Conservation (phyloP, 1,140 invertebrate genomes). For the Euschistus heros region DNA sequence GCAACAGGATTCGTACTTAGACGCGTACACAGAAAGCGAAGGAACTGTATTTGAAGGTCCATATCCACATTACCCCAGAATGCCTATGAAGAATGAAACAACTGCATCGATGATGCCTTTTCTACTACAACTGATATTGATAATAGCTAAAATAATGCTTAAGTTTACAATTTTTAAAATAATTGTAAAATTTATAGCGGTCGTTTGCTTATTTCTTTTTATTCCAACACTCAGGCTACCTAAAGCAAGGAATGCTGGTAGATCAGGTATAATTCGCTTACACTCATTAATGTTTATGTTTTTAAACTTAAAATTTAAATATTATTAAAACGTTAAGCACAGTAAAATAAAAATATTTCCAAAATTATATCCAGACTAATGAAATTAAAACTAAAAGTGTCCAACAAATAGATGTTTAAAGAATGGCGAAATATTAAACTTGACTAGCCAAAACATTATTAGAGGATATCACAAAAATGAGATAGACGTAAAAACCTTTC, state of each 20-base stretch:
- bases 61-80: slow-evolving; percentile 8
- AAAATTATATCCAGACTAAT: too few species aligned
- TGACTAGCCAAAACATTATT: too few species aligned
- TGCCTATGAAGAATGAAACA: slow-evolving; percentile 2
- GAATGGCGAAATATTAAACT: too few species aligned
- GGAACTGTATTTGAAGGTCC: slow-evolving; percentile 3
- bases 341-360: too few species aligned
- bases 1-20: slow-evolving; percentile 12
- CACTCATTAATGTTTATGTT: too few species aligned
- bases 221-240: slow-evolving; percentile 42
- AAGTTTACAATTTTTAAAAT: slow-evolving; percentile 66
- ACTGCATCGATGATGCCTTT: neutral
- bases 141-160: slow-evolving; percentile 46
- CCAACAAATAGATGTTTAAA: too few species aligned
- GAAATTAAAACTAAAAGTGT: too few species aligned
- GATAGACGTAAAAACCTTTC: too few species aligned
- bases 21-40: slow-evolving; percentile 11
- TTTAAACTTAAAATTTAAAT: too few species aligned
- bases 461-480: too few species aligned
- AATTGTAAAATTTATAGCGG: slow-evolving; percentile 61
- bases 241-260: neutral
- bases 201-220: slow-evolving; percentile 59
- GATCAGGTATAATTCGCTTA: too few species aligned
- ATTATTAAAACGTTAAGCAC: too few species aligned
- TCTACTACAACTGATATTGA: slow-evolving; percentile 9